phyloP scores from a whole-genome alignment of 1,140 invertebrate species.

The Plectrocnemia conspersa region DNA sequence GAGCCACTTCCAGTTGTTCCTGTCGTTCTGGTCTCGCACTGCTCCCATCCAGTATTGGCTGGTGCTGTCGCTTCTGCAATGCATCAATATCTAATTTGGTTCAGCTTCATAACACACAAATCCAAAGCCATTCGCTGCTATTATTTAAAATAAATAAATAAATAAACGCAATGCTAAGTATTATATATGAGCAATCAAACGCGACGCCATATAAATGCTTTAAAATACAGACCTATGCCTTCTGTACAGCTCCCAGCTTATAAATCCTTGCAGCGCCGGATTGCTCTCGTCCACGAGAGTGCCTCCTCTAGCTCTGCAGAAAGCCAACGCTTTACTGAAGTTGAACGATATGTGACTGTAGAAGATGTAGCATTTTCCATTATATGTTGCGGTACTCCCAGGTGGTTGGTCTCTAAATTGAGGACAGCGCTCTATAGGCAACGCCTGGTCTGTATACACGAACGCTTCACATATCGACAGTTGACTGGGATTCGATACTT shows the following conservation, averaged over 20 bases:
- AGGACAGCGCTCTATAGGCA: constrained; percentile 89
- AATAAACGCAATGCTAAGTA: no score
- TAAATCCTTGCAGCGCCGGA: constrained; percentile 88
- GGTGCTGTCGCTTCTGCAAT: constrained; percentile 74
- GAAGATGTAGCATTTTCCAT: constrained; percentile 94
- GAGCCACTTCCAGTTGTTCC: constrained; percentile 85
- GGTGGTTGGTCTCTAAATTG: constrained; percentile 88
- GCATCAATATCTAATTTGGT: no score
- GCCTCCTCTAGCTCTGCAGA: constrained; percentile 75
- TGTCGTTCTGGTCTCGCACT: constrained; percentile 71
- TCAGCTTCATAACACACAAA: no score
- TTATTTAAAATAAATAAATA: no score
- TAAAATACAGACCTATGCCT: constrained; percentile 71
- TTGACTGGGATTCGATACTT: constrained; percentile 57
- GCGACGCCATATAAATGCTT: no score
- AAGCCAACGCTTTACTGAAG: constrained; percentile 74
- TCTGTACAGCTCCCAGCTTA: constrained; percentile 91
- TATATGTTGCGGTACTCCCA: constrained; percentile 88
- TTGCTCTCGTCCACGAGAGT: constrained; percentile 89
- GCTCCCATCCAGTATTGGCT: constrained; percentile 95
- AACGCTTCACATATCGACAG: constrained; percentile 93
- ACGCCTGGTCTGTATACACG: constrained; percentile 90
- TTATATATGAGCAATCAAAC: no score
- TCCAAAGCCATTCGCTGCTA: no score
- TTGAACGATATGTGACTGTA: constrained; percentile 82